Evolutionary conservation across 2,113 vertebrate species (phyloP), one percentile per base, ranked within the genome.

Genomic region (Oryzias melastigma): DNA sequence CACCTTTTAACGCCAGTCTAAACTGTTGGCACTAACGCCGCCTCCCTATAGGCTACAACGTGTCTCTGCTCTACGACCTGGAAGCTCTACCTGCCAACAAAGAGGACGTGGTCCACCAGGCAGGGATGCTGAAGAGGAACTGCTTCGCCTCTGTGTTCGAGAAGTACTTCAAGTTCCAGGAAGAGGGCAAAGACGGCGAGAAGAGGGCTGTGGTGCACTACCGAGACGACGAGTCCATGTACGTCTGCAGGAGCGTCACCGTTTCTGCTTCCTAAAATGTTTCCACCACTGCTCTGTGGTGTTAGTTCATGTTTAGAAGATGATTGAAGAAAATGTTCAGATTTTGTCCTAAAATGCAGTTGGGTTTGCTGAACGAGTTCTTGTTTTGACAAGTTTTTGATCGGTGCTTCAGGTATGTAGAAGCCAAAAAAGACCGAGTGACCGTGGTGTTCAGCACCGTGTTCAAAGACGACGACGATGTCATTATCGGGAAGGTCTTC

Each of bases 401-500:
- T 54, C 45, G 20, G 19, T 13, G 0, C 14, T 16, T 58, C 84
- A 99, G 97, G 96, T 99, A 99, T 14, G 86, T 99, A 25, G 97
- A 99, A 75, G 93, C 96, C 1, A 99, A 99, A 88, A 98, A 98
- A 84, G 97, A 99, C 90, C 86, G 97, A 47, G 97, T 99, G 80
- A 99, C 97, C 0, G 97, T 98, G 65, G 97, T 99, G 65, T 99
- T 99, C 93, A 99, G 97, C 93, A 99, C 97, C 0, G 97, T 99
- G 73, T 99, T 99, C 89, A 99, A 98, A 87, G 97, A 99, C 10
- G 97, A 99, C 0, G 97, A 99, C 0, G 97, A 99, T 0, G 97
- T 99, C 80, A 94, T 99, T 87, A 95, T 99, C 0, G 97, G 97
- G 62, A 99, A 99, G 90, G 97, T 99, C 70, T 99, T 99, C 80